These are phyloP conservation scores for Cremastinae sp. DNA, from an alignment of 2,888 invertebrate genomes.

Conservation along the genomic window DNA sequence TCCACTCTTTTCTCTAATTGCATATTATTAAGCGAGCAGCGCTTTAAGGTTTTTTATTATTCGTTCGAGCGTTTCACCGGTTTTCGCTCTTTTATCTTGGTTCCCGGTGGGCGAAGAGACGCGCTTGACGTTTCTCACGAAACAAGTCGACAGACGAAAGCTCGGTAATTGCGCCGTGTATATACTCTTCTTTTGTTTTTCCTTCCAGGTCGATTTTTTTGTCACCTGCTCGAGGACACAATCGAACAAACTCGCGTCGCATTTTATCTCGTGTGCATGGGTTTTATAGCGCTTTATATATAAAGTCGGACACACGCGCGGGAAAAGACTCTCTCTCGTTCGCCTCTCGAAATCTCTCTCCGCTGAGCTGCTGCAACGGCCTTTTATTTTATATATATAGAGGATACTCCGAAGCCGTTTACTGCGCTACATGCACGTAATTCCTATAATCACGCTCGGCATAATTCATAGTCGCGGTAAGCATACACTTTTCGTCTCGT, in stretches of 20 bases:
- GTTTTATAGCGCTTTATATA: constrained; percentile 1
- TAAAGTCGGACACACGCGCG: constrained; percentile 15
- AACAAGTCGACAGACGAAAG: too few relatives aligned
- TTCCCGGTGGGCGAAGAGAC: too few relatives aligned
- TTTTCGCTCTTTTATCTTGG: too few relatives aligned
- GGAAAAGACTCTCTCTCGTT: constrained; percentile 22
- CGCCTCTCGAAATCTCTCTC: constrained; percentile 50
- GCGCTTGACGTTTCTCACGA: too few relatives aligned
- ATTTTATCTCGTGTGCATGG: constrained; percentile 20
- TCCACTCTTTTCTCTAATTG: too few relatives aligned
- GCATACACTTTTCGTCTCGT: constrained; percentile 71
- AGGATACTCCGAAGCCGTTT: constrained; percentile 65
- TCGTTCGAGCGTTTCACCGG: too few relatives aligned
- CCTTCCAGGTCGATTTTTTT: constrained; percentile 28
- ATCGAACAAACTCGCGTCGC: constrained; percentile 14
- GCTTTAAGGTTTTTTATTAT: too few relatives aligned
- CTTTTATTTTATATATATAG: constrained; percentile 34
- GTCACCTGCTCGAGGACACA: constrained; percentile 25
- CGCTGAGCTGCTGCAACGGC: constrained; percentile 25
- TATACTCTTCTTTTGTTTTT: not conserved
- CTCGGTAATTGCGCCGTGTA: not conserved
- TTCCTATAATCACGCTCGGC: constrained; percentile 75
- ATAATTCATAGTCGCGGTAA: constrained; percentile 73
- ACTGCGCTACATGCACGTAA: constrained; percentile 71
- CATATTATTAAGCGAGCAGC: too few relatives aligned